A percentile compares a stretch with the other conserved stretches of the same genome.
phyloP scores from a whole-genome alignment of 2,888 invertebrate species.

The Perithous albicinctus region DNA sequence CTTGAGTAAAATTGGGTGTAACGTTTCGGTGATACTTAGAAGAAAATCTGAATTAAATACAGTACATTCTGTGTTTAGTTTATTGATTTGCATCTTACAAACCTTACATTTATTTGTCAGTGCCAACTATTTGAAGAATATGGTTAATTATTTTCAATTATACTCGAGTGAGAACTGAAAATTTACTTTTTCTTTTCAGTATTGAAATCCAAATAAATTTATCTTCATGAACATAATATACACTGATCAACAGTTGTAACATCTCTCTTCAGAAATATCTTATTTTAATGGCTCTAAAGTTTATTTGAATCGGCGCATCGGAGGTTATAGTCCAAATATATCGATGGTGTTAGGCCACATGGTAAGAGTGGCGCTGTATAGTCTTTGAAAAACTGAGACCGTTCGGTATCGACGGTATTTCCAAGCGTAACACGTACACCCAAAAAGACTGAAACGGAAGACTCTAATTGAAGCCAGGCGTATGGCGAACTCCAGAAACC shows the following conservation, averaged over 20 bases:
- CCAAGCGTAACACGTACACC: conserved; percentile 63
- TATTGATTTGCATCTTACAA: too few species aligned
- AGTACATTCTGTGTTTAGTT: too few species aligned
- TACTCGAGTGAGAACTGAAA: too few species aligned
- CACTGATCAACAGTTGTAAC: too few species aligned
- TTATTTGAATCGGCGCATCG: neutral
- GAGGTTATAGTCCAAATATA: neutral
- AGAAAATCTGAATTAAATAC: too few species aligned
- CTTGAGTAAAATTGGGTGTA: too few species aligned
- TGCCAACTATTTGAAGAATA: too few species aligned
- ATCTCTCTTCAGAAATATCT: neutral
- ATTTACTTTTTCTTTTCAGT: too few species aligned
- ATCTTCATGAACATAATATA: neutral
- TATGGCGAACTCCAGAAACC: conserved; percentile 36
- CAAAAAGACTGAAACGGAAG: conserved; percentile 55
- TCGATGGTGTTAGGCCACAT: neutral
- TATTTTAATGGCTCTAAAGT: neutral
- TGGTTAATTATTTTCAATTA: too few species aligned
- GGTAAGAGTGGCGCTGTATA: conserved; percentile 2
- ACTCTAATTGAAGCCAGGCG: conserved; percentile 66
- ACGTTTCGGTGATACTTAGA: too few species aligned
- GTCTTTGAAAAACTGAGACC: neutral
- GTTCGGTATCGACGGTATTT: conserved; percentile 60
- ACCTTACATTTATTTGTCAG: too few species aligned
- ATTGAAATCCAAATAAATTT: too few species aligned